Evolutionary conservation across 1,140 invertebrate genomes (phyloP), one percentile per base, ranked within the genome.

Genomic region (Anastrepha ludens): DNA sequence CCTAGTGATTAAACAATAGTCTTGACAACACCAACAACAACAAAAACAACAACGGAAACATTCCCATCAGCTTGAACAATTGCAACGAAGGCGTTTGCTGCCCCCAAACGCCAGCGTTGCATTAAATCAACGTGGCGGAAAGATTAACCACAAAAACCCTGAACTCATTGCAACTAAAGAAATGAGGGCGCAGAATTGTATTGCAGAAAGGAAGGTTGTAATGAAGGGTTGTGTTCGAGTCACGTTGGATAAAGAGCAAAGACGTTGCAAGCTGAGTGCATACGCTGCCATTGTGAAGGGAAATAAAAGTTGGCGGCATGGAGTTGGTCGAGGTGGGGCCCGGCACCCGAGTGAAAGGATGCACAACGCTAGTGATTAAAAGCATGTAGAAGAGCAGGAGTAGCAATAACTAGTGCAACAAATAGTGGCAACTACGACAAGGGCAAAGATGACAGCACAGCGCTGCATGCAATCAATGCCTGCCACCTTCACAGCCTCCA

Each of bases 61-160:
- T 3, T 47, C 50, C 0, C 47, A 55, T 55, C 74, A 81, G 50
- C 47, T 81, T 81, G 41, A 81, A 81, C 47, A 58, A 58, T 81
- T 55, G 50, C 74, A 81, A 9, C 74, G 50, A 47, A 20, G 47
- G 44, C 74, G n/a, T 81, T 62, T 86, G n/a, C 58, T 29, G 85
- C 29, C 60, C 13, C 74, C 74, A 6, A 20, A 50, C 74, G 74
- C 17, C 74, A 15, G 44, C 74, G 20, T 44, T 39, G 86, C 86
- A 67, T 87, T 62, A 87, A 87, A 87, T 87, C 86, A 87, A 87
- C 86, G 60, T 87, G 86, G 86, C 86, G 86, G 58, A 87, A 87
- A 67, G 86, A 87, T 87, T 62, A 86, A 62, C 85, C 55, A 62
- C 85, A 86, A 62, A 62, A 81, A 81, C 74, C 44, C 74, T 81